Evolutionary conservation across 2,797 vertebrate species (phyloP).

Genomic region (Zalophus californianus): DNA sequence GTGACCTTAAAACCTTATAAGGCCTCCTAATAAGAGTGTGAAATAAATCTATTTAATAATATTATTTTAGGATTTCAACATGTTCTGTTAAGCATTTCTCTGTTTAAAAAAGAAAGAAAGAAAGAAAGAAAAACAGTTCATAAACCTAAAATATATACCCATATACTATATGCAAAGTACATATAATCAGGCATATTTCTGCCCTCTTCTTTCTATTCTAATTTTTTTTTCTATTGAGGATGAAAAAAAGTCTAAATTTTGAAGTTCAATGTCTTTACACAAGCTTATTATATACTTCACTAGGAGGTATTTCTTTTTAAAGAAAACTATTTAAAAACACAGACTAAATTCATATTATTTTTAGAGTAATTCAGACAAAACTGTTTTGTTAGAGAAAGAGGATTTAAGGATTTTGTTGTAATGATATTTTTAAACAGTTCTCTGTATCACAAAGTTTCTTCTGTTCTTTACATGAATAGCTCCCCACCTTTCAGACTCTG

Average conservation of each 20-base stretch:
- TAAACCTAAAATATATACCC: not conserved
- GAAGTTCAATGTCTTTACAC: not conserved
- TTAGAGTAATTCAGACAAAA: not conserved
- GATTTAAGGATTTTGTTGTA: constrained; percentile 24
- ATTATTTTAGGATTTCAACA: constrained; percentile 48
- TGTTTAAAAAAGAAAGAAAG: not conserved
- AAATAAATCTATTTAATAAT: constrained; percentile 65
- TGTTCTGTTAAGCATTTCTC: not conserved
- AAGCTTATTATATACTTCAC: not conserved
- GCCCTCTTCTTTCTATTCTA: not conserved
- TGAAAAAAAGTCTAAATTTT: not conserved
- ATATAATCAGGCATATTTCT: not conserved
- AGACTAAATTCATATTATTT: not conserved
- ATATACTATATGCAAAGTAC: not conserved
- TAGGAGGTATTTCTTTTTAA: not conserved
- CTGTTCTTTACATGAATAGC: not conserved
- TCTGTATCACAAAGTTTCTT: not conserved
- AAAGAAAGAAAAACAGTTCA: not conserved
- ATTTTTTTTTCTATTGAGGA: not conserved
- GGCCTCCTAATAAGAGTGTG: constrained; percentile 25
- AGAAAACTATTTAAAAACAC: not conserved
- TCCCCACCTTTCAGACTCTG: not conserved
- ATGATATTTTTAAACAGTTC: not conserved
- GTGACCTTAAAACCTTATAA: constrained; percentile 63
- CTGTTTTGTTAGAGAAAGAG: not conserved